phyloP scores from a whole-genome alignment of 2,113 vertebrate species.

The Recurvirostra avosetta region DNA sequence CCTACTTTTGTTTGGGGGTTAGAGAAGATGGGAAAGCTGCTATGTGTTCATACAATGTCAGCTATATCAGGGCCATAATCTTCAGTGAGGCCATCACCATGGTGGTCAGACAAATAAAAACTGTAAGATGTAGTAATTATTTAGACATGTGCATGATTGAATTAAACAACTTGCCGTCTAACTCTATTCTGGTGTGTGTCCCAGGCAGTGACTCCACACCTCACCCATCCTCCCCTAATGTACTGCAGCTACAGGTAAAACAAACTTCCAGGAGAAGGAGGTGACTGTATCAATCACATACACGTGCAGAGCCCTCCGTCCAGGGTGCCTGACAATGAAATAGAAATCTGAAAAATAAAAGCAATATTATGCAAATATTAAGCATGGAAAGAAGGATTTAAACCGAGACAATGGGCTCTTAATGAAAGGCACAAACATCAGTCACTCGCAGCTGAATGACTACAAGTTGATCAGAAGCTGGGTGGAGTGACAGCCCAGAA shows the following conservation, averaged over 20 bases:
- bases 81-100: background rate
- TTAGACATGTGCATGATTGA: background rate
- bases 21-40: background rate
- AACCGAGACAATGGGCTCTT: background rate
- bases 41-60: background rate
- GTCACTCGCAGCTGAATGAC: slow-evolving; percentile 17
- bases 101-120: background rate
- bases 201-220: background rate
- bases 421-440: slow-evolving; percentile 6
- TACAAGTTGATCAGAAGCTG: background rate
- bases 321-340: background rate
- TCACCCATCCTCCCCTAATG: background rate
- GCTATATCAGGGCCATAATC: background rate
- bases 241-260: background rate
- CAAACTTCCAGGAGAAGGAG: background rate
- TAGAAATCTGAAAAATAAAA: background rate
- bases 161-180: background rate
- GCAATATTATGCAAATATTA: background rate
- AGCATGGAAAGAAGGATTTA: background rate
- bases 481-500: slow-evolving; percentile 35
- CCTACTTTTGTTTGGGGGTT: background rate
- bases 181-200: background rate
- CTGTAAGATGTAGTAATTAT: background rate
- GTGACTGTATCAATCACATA: background rate
- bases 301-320: background rate